phyloP scores from a whole-genome alignment of 1,140 invertebrate species.

The Apis dorsata region DNA sequence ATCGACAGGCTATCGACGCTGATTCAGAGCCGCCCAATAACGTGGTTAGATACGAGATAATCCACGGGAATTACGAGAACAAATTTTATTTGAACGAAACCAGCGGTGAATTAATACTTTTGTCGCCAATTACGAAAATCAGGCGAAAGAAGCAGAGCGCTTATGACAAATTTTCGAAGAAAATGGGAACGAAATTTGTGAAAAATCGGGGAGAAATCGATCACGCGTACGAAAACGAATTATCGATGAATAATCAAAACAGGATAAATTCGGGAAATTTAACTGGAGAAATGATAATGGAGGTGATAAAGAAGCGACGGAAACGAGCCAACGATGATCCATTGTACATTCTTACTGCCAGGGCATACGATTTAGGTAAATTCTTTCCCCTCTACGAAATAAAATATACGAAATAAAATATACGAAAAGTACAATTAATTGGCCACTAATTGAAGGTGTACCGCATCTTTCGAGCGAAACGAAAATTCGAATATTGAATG shows the following conservation, averaged over 20 bases:
- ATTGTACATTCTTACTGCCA: conserved; percentile 84
- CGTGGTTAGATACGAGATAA: conserved; percentile 90
- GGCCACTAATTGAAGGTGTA: conserved; percentile 77
- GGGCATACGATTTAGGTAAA: conserved; percentile 89
- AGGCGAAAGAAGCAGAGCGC: conserved; percentile 66
- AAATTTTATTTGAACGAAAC: conserved; percentile 89
- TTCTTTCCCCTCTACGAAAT: not conserved
- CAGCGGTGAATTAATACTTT: conserved; percentile 84
- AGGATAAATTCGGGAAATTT: conserved; percentile 21
- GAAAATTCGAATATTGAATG: conserved; percentile 85
- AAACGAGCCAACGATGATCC: conserved; percentile 79
- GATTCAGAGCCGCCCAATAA: conserved; percentile 93
- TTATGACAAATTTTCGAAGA: conserved; percentile 36
- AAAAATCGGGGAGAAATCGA: not conserved
- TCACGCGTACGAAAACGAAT: too few species aligned
- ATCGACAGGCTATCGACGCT: conserved; percentile 85
- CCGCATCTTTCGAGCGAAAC: conserved; percentile 86
- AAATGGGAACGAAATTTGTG: conserved; percentile 1
- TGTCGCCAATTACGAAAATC: conserved; percentile 79
- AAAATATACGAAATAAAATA: not conserved
- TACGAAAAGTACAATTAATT: not conserved
- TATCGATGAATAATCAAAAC: not conserved
- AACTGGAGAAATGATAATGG: not conserved
- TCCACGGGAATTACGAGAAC: conserved; percentile 89
- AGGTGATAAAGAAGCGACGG: conserved; percentile 63